Evolutionary conservation across 1,140 invertebrate genomes (phyloP), one percentile per base, ranked within the genome.

Genomic region (Drosophila ironensis): DNA sequence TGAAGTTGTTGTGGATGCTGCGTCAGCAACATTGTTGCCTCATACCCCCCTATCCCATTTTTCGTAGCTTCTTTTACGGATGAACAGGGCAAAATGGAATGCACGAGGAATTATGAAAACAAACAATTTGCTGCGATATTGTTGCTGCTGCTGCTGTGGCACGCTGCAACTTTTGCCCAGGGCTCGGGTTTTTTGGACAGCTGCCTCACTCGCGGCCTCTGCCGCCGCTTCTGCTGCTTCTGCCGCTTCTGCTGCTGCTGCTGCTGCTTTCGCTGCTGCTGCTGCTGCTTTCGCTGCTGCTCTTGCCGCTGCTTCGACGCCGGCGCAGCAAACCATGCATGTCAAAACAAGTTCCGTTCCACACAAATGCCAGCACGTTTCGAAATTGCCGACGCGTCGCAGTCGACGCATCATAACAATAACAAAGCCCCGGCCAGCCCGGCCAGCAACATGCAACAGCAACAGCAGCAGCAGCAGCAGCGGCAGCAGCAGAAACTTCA

Each of bases 281-380:
- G 11, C 30, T 33, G 30, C 3, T 11, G n/a, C 28, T 11, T 9
- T 30, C 28, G 28, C 28, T 30, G n/a, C 28, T 3, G 1, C n/a
- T n/a, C n/a, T n/a, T n/a, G n/a, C n/a, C n/a, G n/a, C n/a, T n/a
- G 37, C 30, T 17, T 25, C 42, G 68, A 45, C 45, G 54, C 51
- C 27, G 52, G 48, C 28, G 41, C 38, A 53, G 61, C 60, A 60
- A 68, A 28, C 72, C 72, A 77, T 73, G 77, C 77, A 82, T 82
- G 70, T 82, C 68, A 82, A 82, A 82, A 82, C 77, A 82, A 82
- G 77, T 82, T 82, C 77, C 77, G 78, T 82, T 82, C 78, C 77
- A 82, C 77, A 76, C 77, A 82, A 84, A 84, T 82, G 77, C 77
- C 77, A 82, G 78, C 77, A 82, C 77, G 77, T 82, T 82, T 82